These are phyloP conservation scores for Apolygus lucorum DNA, from an alignment of 1,140 invertebrate genomes.

Conservation along the genomic window DNA sequence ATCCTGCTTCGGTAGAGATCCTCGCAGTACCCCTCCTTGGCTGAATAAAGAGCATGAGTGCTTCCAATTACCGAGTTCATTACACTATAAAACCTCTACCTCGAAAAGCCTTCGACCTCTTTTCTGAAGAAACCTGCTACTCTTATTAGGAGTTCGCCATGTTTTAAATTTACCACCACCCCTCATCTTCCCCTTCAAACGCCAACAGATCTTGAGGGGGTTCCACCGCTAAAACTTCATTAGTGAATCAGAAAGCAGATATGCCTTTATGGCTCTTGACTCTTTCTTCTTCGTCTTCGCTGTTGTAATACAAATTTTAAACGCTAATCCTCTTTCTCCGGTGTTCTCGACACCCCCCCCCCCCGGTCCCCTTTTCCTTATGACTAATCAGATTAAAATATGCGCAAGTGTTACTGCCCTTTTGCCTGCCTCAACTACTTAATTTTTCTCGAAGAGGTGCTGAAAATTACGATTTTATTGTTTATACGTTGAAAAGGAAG, in stretches of 20 bases:
- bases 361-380: not conserved
- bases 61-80: not conserved
- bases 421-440: too few relatives aligned
- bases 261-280: not conserved
- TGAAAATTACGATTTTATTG: too few relatives aligned
- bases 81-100: not conserved
- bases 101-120: not conserved
- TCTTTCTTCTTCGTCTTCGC: not conserved
- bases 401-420: not conserved
- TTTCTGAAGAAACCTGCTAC: not conserved
- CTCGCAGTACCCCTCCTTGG: not conserved
- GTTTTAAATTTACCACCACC: not conserved
- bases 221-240: not conserved
- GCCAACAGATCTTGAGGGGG: not conserved
- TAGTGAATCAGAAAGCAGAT: not conserved
- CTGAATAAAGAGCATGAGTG: not conserved
- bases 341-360: not conserved
- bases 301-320: not conserved
- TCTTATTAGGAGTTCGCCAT: not conserved
- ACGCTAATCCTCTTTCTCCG: not conserved
- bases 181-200: not conserved
- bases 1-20: not conserved
- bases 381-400: not conserved
- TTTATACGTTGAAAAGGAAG: too few relatives aligned
- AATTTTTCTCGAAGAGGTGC: too few relatives aligned